A percentile compares a stretch with the other conserved stretches of the same genome.
Conservation (phyloP, 2,797 vertebrate genomes). For the Tamandua tetradactyla region DNA sequence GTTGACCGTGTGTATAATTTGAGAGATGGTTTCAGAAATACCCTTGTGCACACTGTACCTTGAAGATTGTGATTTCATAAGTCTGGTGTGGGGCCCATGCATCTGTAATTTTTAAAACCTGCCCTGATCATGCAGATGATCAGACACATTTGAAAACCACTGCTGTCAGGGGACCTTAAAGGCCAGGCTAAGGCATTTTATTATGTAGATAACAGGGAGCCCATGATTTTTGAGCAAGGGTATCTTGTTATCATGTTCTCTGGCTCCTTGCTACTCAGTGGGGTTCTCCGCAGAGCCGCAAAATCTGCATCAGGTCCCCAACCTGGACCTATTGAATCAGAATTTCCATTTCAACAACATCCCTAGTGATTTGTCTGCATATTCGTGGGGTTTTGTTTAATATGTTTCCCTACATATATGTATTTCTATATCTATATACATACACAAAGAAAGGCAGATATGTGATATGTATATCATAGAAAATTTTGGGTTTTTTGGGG, state of each 20-base stretch:
- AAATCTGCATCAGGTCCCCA: background rate
- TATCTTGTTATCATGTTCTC: background rate
- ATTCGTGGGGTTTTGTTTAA: too few relatives aligned
- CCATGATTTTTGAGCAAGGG: background rate
- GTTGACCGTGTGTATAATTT: background rate
- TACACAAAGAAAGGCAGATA: too few relatives aligned
- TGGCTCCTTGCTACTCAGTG: background rate
- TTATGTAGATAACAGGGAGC: background rate
- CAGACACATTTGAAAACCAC: background rate
- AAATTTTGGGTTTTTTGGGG: too few relatives aligned
- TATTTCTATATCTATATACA: too few relatives aligned
- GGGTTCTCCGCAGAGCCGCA: background rate
- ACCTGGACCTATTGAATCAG: background rate
- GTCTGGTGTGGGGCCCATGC: background rate
- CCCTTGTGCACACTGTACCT: background rate
- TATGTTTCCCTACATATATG: too few relatives aligned
- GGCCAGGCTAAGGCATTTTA: background rate
- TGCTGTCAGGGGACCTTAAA: background rate
- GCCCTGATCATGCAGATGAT: background rate
- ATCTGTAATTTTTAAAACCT: background rate
- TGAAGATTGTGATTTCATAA: background rate
- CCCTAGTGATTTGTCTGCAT: background rate
- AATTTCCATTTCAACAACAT: background rate
- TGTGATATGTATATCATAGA: too few relatives aligned
- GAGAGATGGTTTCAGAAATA: conserved; percentile 34